Evolutionary conservation across 1,140 invertebrate genomes (phyloP).

Genomic region (Orius insidiosus): DNA sequence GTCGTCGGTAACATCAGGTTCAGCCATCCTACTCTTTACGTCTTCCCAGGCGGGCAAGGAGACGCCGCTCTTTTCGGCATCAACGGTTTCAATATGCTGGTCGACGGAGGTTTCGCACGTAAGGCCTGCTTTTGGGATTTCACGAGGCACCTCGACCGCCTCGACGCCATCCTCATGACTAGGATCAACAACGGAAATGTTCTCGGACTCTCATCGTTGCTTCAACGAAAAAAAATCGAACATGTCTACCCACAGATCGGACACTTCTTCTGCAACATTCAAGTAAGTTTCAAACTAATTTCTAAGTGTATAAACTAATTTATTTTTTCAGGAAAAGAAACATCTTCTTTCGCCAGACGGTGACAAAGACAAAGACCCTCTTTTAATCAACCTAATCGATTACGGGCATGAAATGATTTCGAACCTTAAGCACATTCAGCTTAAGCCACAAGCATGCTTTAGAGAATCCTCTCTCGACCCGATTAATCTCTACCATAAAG

Average conservation of each 20-base stretch:
- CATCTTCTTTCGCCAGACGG: conserved; percentile 55
- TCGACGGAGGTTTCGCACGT: conserved; percentile 86
- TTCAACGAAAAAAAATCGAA: conserved; percentile 65
- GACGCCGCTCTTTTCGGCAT: conserved; percentile 93
- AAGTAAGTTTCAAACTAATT: conserved; percentile 34
- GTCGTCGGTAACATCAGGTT: conserved; percentile 94
- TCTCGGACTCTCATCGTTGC: conserved; percentile 66
- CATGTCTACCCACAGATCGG: conserved; percentile 89
- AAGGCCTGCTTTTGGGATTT: conserved; percentile 97
- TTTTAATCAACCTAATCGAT: conserved; percentile 69
- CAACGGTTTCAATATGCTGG: conserved; percentile 89
- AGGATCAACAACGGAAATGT: conserved; percentile 82
- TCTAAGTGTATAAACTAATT: too few species aligned
- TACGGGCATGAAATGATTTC: conserved; percentile 72
- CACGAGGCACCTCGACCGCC: conserved; percentile 76
- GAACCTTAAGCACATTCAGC: conserved; percentile 62
- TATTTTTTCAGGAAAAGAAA: conserved; percentile 42
- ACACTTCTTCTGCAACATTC: conserved; percentile 86
- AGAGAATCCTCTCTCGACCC: conserved; percentile 52
- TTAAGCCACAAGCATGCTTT: conserved; percentile 70
- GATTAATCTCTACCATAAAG: conserved; percentile 92
- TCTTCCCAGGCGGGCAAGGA: conserved; percentile 89
- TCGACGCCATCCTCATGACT: conserved; percentile 86
- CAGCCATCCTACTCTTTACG: conserved; percentile 87
- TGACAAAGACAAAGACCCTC: conserved; percentile 61